Evolutionary conservation across 2,888 invertebrate species (phyloP), one percentile per base, ranked within the genome.

Genomic region (Linyphia triangularis): DNA sequence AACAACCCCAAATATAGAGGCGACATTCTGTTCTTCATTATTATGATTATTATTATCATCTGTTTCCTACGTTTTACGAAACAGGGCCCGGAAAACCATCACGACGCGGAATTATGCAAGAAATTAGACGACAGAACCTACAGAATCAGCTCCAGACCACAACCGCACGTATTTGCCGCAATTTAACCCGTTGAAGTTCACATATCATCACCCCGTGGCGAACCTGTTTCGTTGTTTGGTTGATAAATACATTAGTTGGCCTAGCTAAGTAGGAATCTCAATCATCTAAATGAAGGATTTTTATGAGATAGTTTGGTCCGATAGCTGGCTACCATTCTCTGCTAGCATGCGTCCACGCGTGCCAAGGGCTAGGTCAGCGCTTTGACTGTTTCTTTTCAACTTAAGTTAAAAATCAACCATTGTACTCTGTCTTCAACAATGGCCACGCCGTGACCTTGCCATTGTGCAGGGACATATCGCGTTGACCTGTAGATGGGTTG

Each of bases 241-340:
- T 79, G 85, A 79, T 86, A 79, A 72, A 67, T 63, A 88, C 81
- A 88, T 73, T 81, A 81, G 85, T 69, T 77, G 40, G 77, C 43
- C 67, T 57, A 43, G 81, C 86, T 82, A 67, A 75, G 86, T 88
- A 88, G 86, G 75, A 88, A 88, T 88, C 86, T 75, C 86, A 88
- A 81, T 88, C 69, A 81, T 88, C 75, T 69, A 59, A 88, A 75
- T 81, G 73, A 85, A 85, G 73, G 40, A 40, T 72, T 85, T 57
- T 70, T 43, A 72, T 65, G 78, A 78, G 81, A 86, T 86, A 37
- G 33, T 43, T 67, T 67, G 63, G 63, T 40, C 72, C 65, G 86
- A 86, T 85, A 85, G 78, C 70, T 43, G 70, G 81, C 86, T 88
- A 88, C 86, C 51, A 88, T 81, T 81, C 75, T 33, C 19, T 33